Base-by-base conservation (phyloP, 1,140 invertebrate species). In the Pomacea maculata region DNA sequence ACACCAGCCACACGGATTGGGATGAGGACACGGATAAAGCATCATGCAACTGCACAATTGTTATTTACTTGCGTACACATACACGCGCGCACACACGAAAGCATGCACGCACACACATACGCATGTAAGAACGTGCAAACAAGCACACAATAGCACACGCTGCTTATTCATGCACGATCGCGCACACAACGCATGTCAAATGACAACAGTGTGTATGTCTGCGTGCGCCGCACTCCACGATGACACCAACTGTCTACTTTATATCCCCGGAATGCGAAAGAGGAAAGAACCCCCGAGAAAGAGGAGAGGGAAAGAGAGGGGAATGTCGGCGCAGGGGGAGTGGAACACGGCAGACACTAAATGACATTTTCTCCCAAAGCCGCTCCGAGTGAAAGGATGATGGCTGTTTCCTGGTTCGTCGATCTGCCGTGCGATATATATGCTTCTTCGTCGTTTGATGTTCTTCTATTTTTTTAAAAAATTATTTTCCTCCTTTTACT, bases 51-150 rank as follows among this genome's bases (percentile, higher is more conserved):
- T 45, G 34, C 34, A 6, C 34, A 4, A 45, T 6, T 45, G 34
- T 45, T 6, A 2, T 45, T 45, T 45, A 45, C 6, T 45, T 1
- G 34, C 6, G 12, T 2, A 25, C 68, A 1, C n/a, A 71, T 19
- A 71, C 68, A 71, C 14, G 64, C 64, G 17, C 2, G 2, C 25
- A 7, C 25, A 67, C 17, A 19, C 25, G 2, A 67, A 19, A 67
- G 64, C 68, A 71, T 21, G 25, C 68, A 71, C 68, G 34, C 19
- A 71, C 68, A 71, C 73, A 75, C 73, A 75, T 1, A 75, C 34
- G 54, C 34, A 54, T 54, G 19, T 34, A 54, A 0, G 10, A 45
- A 63, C 80, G 67, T 57, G 19, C 73, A 54, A 29, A 2, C 73
- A 75, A 45, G 25, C 9, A 54, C 14, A 52, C 34, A 75, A 29